Conservation (phyloP, 2,797 vertebrate genomes). For the Prunella strophiata region DNA sequence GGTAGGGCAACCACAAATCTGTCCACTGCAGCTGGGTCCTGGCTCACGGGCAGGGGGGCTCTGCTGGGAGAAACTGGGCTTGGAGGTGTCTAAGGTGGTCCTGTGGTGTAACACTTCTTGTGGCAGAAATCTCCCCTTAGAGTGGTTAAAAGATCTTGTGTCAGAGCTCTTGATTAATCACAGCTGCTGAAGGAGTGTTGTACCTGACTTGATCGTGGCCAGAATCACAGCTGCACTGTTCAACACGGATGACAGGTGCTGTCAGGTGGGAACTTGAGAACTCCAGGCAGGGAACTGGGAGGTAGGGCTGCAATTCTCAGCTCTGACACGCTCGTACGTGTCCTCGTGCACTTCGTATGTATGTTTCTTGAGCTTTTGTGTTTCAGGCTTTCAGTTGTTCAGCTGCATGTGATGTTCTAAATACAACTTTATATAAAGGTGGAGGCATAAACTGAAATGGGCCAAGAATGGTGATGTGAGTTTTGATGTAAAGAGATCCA, state of each 20-base stretch:
- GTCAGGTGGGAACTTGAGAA: not conserved
- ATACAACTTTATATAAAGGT: not conserved
- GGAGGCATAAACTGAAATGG: not conserved
- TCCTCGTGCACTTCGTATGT: rapidly evolving
- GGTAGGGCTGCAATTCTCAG: not conserved
- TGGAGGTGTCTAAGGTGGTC: not conserved
- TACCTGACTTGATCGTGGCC: not conserved
- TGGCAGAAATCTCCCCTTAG: not conserved
- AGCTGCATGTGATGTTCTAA: not conserved
- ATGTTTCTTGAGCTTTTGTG: not conserved
- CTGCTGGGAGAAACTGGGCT: not conserved
- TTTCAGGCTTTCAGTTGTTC: not conserved
- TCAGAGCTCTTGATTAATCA: not conserved
- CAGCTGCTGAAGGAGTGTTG: not conserved
- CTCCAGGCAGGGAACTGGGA: not conserved
- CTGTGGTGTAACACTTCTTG: not conserved
- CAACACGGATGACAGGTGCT: rapidly evolving
- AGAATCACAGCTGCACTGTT: not conserved
- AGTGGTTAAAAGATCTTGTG: not conserved
- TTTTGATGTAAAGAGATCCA: not conserved
- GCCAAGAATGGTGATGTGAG: not conserved
- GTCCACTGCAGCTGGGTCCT: not conserved
- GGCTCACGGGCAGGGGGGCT: not conserved
- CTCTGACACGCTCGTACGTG: rapidly evolving
- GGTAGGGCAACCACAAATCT: not conserved